Evolutionary conservation across 2,888 invertebrate genomes (phyloP).

Genomic region (Parnassius smintheus): DNA sequence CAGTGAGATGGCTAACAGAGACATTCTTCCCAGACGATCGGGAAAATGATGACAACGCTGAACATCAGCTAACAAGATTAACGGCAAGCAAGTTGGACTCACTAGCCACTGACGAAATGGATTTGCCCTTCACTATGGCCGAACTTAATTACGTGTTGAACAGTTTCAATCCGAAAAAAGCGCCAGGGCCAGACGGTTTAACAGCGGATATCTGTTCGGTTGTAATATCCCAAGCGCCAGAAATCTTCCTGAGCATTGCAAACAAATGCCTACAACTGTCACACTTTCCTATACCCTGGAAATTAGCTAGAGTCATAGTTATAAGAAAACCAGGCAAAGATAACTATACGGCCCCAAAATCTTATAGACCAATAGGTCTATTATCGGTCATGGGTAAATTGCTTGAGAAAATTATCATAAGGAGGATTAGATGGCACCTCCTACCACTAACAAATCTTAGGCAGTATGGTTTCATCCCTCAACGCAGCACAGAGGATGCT

Average conservation of each 20-base stretch:
- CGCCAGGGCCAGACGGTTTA: not conserved
- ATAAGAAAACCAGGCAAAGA: not conserved
- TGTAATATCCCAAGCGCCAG: no score
- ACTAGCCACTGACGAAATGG: not conserved
- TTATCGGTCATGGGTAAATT: not conserved
- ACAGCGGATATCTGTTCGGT: not conserved
- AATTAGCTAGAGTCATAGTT: not conserved
- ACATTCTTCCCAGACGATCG: slow-evolving; percentile 25
- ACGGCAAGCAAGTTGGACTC: no score
- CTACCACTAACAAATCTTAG: no score
- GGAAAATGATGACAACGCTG: not conserved
- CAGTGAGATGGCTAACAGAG: slow-evolving; percentile 12
- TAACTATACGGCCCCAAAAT: not conserved
- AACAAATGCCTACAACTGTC: not conserved
- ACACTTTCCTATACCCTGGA: not conserved
- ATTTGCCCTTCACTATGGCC: not conserved
- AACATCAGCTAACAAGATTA: not conserved
- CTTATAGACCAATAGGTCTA: not conserved
- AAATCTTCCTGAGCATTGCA: not conserved
- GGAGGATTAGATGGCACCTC: slow-evolving; percentile 14
- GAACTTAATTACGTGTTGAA: not conserved
- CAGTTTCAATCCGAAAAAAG: not conserved
- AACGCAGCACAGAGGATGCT: slow-evolving; percentile 30
- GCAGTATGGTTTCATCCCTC: slow-evolving; percentile 22
- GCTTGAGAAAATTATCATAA: not conserved